A percentile compares a stretch with the other conserved stretches of the same genome.
Conservation (phyloP, 2,888 invertebrate species). For the Papilio gigon region DNA sequence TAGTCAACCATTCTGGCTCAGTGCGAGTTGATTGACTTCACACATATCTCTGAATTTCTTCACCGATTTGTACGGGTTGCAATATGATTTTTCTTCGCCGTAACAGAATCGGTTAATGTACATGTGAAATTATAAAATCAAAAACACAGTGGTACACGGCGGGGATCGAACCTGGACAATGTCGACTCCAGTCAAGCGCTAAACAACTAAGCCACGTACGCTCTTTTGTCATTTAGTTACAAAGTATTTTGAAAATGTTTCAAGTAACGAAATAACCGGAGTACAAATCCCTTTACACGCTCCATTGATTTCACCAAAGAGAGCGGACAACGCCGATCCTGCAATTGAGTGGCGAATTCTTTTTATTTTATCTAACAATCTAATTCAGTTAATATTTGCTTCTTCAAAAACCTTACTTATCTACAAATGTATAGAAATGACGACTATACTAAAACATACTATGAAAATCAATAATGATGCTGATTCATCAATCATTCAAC, state of each 20-base stretch:
- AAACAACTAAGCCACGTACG: no score
- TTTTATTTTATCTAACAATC: not conserved
- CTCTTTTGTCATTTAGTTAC: not conserved
- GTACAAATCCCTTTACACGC: constrained; percentile 6
- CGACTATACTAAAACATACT: not conserved
- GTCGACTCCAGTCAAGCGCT: no score
- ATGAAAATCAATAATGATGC: not conserved
- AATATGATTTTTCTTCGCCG: no score
- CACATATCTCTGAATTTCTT: no score
- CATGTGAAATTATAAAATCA: no score
- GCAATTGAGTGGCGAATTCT: constrained; percentile 6
- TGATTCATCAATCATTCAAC: no score
- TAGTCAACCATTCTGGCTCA: no score
- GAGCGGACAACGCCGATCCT: constrained; percentile 2
- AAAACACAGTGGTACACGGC: no score
- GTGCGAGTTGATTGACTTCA: no score
- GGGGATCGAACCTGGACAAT: no score
- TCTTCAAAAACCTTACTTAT: not conserved
- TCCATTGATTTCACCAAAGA: constrained; percentile 5
- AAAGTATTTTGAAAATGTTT: not conserved
- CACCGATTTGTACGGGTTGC: no score
- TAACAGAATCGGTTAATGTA: no score
- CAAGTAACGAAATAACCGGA: not conserved
- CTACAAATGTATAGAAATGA: not conserved
- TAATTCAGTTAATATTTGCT: not conserved